These are phyloP conservation scores for Lethrus apterus DNA, from an alignment of 1,140 invertebrate species.

Conservation along the genomic window DNA sequence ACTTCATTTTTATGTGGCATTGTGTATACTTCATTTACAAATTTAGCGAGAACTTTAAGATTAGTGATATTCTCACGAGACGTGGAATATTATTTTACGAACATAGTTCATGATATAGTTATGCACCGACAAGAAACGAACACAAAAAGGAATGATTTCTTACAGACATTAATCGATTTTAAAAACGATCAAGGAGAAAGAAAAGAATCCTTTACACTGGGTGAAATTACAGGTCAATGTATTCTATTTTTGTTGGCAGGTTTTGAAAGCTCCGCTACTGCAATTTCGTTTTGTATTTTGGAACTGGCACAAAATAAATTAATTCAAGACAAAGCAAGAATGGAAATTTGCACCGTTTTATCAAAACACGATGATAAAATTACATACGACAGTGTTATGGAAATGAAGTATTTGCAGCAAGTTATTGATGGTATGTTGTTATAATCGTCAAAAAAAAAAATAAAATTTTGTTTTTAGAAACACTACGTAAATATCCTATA, in stretches of 20 bases:
- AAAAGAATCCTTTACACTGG: constrained; percentile 41
- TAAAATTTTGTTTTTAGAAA: constrained; percentile 4
- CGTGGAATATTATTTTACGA: too few relatives aligned
- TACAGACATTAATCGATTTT: too few relatives aligned
- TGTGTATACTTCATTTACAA: too few relatives aligned
- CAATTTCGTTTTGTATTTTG: constrained; percentile 43
- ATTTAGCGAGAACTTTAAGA: too few relatives aligned
- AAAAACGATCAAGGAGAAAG: too few relatives aligned
- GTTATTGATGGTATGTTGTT: constrained; percentile 38
- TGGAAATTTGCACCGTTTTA: constrained; percentile 43
- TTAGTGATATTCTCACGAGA: too few relatives aligned
- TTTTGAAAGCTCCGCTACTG: constrained; percentile 44
- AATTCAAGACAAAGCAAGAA: constrained; percentile 41
- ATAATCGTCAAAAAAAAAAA: neutral
- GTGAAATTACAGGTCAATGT: constrained; percentile 49
- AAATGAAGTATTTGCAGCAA: constrained; percentile 41
- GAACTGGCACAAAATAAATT: constrained; percentile 42
- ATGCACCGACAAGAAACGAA: too few relatives aligned
- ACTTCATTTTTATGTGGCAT: too few relatives aligned
- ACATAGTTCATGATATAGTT: too few relatives aligned
- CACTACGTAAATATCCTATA: constrained; percentile 32
- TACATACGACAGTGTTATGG: constrained; percentile 47
- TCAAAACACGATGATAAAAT: constrained; percentile 41
- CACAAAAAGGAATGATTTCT: too few relatives aligned
- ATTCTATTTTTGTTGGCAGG: constrained; percentile 47